phyloP scores from a whole-genome alignment of 1,140 invertebrate genomes.

The Polypedilum vanderplanki region DNA sequence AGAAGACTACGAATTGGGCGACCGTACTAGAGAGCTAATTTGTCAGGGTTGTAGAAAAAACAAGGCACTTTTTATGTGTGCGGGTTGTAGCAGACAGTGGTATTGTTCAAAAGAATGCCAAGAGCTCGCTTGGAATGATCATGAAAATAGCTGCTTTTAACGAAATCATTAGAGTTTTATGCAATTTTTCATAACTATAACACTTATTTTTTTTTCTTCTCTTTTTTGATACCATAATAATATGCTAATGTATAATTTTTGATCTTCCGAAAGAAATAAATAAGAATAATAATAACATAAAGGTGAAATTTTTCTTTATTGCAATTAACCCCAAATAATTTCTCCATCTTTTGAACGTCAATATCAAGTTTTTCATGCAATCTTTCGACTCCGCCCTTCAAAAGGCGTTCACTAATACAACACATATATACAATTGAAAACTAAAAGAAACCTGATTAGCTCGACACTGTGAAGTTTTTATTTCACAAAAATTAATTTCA shows the following conservation, averaged over 20 bases:
- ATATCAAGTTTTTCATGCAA: too few relatives aligned
- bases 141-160: neutral
- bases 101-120: constrained; percentile 84
- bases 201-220: neutral
- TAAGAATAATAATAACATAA: too few relatives aligned
- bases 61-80: constrained; percentile 75
- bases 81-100: constrained; percentile 81
- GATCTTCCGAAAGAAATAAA: too few relatives aligned
- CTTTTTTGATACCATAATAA: neutral
- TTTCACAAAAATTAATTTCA: too few relatives aligned
- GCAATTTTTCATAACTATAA: neutral
- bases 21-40: constrained; percentile 49
- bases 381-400: too few relatives aligned
- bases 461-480: too few relatives aligned
- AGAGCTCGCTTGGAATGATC: constrained; percentile 34
- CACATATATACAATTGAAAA: too few relatives aligned
- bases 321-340: too few relatives aligned
- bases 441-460: too few relatives aligned
- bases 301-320: too few relatives aligned
- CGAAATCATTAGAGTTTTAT: neutral
- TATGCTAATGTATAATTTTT: neutral
- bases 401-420: too few relatives aligned
- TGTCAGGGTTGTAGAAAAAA: constrained; percentile 75
- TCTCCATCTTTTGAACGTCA: too few relatives aligned
- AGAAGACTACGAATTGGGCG: constrained; percentile 44